A percentile compares a stretch with the other conserved stretches of the same genome.
Conservation (phyloP, 2,888 invertebrate genomes). For the Nymphalis c-album region DNA sequence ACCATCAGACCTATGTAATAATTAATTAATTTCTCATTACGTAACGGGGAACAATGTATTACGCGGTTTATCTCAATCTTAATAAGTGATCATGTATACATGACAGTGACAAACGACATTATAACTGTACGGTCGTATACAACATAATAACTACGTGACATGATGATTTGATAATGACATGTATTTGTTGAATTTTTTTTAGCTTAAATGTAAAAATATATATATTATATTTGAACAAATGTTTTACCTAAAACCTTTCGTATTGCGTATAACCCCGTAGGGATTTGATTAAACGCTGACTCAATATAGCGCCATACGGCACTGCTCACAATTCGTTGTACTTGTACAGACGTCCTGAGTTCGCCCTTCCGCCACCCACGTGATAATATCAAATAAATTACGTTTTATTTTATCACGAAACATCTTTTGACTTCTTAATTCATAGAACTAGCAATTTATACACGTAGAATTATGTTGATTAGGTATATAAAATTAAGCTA, state of each 20-base stretch:
- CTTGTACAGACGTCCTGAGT: constrained; percentile 53
- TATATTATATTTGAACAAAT: background rate
- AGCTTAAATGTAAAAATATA: background rate
- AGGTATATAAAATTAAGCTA: background rate
- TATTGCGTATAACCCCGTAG: constrained; percentile 35
- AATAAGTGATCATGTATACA: too few species aligned
- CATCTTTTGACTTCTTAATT: background rate
- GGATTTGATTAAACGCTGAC: constrained; percentile 51
- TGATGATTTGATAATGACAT: too few species aligned
- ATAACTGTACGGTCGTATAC: too few species aligned
- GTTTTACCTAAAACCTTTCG: background rate
- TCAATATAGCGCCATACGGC: constrained; percentile 66
- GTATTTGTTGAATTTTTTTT: background rate
- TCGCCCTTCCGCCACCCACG: constrained; percentile 61
- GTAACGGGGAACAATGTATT: too few species aligned
- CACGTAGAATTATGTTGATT: background rate
- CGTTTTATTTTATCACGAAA: background rate
- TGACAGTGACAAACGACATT: too few species aligned
- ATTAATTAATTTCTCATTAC: background rate
- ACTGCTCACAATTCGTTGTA: constrained; percentile 46
- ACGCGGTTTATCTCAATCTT: background rate
- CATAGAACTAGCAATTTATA: too few species aligned
- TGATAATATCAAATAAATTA: constrained; percentile 37
- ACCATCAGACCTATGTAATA: background rate
- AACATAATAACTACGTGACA: too few species aligned